phyloP scores from a whole-genome alignment of 2,888 invertebrate species.

The Xanthia togata region DNA sequence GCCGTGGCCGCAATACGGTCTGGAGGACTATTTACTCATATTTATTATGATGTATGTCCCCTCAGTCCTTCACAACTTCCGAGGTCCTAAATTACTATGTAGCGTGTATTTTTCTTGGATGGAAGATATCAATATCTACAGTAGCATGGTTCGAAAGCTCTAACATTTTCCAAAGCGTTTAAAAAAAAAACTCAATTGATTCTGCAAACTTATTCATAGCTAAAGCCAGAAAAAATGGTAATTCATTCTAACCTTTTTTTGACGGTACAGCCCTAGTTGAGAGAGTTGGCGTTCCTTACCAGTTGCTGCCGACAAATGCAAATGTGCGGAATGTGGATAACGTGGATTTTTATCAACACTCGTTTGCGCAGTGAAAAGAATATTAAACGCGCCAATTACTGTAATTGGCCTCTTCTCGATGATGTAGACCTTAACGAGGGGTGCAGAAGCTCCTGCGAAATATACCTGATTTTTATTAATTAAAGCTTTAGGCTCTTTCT shows the following conservation, averaged over 20 bases:
- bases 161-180: background rate
- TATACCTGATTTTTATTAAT: background rate
- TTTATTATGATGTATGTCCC: background rate
- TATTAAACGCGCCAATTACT: conserved; percentile 53
- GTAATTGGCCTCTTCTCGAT: conserved; percentile 51
- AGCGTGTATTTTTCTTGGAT: background rate
- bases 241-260: background rate
- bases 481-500: background rate
- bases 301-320: conserved; percentile 68
- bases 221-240: background rate
- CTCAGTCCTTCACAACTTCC: background rate
- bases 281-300: conserved; percentile 63
- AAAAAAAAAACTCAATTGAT: too few relatives aligned
- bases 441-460: conserved; percentile 7
- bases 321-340: conserved; percentile 70
- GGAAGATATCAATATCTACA: background rate
- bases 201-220: background rate
- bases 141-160: background rate
- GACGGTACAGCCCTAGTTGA: conserved; percentile 49
- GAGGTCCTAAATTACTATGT: background rate
- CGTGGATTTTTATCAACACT: conserved; percentile 67
- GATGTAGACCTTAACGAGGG: conserved; percentile 26
- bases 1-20: too few relatives aligned
- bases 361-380: conserved; percentile 53
- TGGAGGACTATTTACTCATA: too few relatives aligned